Evolutionary conservation across 2,113 vertebrate genomes (phyloP), one percentile per base, ranked within the genome.

Genomic region (Daubentonia madagascariensis): DNA sequence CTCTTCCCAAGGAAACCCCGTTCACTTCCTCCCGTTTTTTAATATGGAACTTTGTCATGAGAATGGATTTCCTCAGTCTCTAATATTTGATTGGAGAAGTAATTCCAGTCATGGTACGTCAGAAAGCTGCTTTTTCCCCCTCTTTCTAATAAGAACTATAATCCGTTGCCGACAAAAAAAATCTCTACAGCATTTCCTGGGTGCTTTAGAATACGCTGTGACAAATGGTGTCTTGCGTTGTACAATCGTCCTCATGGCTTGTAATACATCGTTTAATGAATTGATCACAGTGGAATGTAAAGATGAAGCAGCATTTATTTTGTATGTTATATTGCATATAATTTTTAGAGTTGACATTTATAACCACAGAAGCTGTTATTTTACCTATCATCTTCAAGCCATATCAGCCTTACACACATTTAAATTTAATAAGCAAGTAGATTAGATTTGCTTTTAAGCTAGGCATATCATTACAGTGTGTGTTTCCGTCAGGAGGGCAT

Each of bases 341-440:
- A 99, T 99, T 99, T 99, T 99, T 97, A 98, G 98, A 97, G 98
- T 98, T 99, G 99, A 99, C 99, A 98, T 99, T 99, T 99, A 99
- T 99, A 98, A 98, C 99, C 98, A 97, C 98, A 98, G 98, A 99
- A 98, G 98, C 98, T 98, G 98, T 98, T 99, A 99, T 98, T 99
- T 99, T 98, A 98, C 98, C 98, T 98, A 99, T 98, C 97, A 98
- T 99, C 98, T 99, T 99, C 98, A 98, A 99, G 98, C 98, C 98
- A 18, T 99, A 99, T 99, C 98, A 99, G 98, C 98, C 98, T 99
- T 99, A 99, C 99, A 99, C 99, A 99, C 98, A 99, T 99, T 99
- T 99, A 99, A 99, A 99, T 99, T 99, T 99, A 99, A 99, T 99
- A 99, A 99, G 98, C 98, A 98, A 99, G 98, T 98, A 99, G 98